Base-by-base conservation (phyloP, 2,113 vertebrate genomes). In the Myrmophylax atrothorax region DNA sequence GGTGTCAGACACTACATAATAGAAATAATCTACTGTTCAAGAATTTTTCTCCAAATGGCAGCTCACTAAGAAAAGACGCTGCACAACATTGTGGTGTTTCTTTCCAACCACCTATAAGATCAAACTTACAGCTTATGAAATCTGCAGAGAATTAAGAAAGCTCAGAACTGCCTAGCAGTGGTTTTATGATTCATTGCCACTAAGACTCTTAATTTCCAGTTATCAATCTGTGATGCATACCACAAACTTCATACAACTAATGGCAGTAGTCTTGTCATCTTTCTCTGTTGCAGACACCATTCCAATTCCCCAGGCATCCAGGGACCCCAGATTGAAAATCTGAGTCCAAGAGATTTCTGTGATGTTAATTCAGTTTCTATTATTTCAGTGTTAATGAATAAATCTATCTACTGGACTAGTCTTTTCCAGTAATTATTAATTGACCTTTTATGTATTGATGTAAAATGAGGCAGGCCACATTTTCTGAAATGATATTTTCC, bases 21-120 rank as follows among this genome's bases (percentile, higher is more conserved):
- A 46, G 58, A 87, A 91, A 91, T 94, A 77, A 94, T 15, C 49
- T 72, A 26, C 25, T 52, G 33, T 47, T 80, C 63, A 68, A 93
- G 75, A 47, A 84, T 84, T 87, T 64, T 35, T 83, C 50, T 91
- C 62, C 77, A 62, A 82, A 58, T 17, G 18, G 69, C 53, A 72
- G 55, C 49, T 72, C 4, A 1, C 42, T 62, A 66, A 80, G 83
- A 66, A 69, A 69, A 79, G 75, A 40, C 42, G 63, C n/a, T 60
- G 58, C 79, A 73, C 42, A n/a, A 59, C 28, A 10, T n/a, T 35
- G 35, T 40, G 29, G 31, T 23, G 4, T 31, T 47, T 46, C 22
- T 83, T 91, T 82, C 40, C 38, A 73, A 8, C 25, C 46, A 50
- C 50, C 24, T 25, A 26, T 14, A 78, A n/a, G 18, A 78, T 37